A percentile compares a stretch with the other conserved stretches of the same genome.
Conservation (phyloP, 1,140 invertebrate species). For the Leptoteleia sp. region DNA sequence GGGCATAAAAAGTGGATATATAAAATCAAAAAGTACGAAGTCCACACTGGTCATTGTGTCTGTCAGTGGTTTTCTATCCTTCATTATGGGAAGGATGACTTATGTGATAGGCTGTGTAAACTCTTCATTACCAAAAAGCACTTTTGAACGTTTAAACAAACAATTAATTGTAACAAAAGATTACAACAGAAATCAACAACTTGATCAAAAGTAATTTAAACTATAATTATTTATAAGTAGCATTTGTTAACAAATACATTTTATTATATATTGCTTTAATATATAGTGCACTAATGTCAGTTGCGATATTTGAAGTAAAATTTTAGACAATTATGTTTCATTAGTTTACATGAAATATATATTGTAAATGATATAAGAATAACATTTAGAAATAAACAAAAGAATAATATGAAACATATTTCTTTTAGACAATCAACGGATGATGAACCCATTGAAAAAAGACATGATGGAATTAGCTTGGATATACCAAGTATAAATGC, state of each 20-base stretch:
- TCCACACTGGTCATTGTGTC: constrained; percentile 2
- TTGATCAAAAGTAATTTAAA: background rate
- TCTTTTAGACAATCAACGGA: background rate
- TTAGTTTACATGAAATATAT: too few species aligned
- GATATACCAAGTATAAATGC: constrained; percentile 1
- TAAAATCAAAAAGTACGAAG: constrained; percentile 9
- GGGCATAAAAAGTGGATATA: constrained; percentile 16
- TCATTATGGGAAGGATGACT: constrained; percentile 13
- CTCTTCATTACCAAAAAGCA: constrained; percentile 12
- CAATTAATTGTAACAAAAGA: too few species aligned
- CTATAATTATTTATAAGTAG: too few species aligned
- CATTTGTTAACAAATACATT: too few species aligned
- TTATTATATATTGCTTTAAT: too few species aligned
- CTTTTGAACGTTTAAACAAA: constrained; percentile 10
- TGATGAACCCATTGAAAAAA: background rate
- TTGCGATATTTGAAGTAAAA: too few species aligned
- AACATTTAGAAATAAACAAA: background rate
- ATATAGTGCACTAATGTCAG: too few species aligned
- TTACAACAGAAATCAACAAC: background rate
- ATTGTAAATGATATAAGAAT: background rate
- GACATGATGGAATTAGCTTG: constrained; percentile 12
- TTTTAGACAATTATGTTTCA: too few species aligned
- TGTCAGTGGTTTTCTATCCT: background rate
- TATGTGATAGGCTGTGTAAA: constrained; percentile 17
- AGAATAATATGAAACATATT: too few species aligned